Conservation (phyloP, 64 coral and sea anemone genomes). For the Dendronephthya gigantea region DNA sequence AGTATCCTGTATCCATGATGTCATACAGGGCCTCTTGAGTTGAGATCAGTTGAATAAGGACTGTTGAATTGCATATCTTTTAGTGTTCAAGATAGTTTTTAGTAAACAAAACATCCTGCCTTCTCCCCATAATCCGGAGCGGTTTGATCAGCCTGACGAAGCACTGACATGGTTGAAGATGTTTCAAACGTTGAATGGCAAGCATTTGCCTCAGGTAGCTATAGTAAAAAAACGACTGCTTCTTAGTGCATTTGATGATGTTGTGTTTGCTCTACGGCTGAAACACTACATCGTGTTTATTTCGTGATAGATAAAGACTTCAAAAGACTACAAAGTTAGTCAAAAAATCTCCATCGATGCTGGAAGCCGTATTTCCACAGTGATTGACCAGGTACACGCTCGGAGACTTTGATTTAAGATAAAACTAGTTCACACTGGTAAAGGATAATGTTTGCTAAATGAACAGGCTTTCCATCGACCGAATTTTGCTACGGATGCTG, state of each 20-base stretch:
- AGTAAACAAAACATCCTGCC: background rate
- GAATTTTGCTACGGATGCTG: constrained; percentile 88
- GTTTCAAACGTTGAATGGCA: background rate
- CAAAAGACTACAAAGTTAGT: constrained; percentile 11
- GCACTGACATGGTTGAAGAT: constrained; percentile 1
- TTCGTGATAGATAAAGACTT: background rate
- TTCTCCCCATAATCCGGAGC: background rate
- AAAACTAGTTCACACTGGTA: background rate
- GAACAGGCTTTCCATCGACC: constrained; percentile 69
- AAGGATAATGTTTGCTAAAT: background rate
- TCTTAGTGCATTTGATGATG: no score
- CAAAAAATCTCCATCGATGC: background rate
- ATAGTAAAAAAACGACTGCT: background rate
- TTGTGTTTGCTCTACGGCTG: no score
- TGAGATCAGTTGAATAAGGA: no score
- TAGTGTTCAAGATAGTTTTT: constrained; percentile 2
- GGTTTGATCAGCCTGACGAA: constrained; percentile 3
- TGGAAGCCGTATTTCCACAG: background rate
- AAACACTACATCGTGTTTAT: no score
- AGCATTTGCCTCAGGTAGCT: background rate
- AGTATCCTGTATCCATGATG: no score
- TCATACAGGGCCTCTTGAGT: no score
- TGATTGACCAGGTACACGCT: background rate
- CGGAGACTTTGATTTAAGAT: no score
- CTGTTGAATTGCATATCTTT: no score